These are phyloP conservation scores for Hydrotaea cyrtoneurina DNA, from an alignment of 2,888 invertebrate species.

Conservation along the genomic window DNA sequence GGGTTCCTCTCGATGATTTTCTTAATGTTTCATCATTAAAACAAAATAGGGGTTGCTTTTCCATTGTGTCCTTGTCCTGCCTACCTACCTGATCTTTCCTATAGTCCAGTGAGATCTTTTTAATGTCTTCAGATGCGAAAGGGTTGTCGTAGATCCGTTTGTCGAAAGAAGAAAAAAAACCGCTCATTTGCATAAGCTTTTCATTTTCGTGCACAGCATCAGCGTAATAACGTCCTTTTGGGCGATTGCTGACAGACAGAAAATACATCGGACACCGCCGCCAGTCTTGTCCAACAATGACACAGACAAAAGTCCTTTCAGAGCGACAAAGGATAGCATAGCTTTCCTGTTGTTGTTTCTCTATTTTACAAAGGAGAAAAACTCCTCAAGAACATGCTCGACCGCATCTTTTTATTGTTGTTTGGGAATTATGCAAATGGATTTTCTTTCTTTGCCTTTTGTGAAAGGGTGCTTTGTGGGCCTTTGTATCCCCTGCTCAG, in stretches of 20 bases:
- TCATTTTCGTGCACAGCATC: conserved; percentile 63
- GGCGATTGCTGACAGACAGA: conserved; percentile 44
- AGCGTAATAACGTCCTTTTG: conserved; percentile 52
- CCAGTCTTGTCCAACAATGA: conserved; percentile 62
- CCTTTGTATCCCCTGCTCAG: conserved; percentile 28
- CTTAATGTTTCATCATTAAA: background rate
- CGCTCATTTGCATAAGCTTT: conserved; percentile 65
- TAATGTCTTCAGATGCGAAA: conserved; percentile 33
- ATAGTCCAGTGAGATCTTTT: conserved; percentile 49
- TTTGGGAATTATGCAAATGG: conserved; percentile 61
- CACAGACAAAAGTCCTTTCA: conserved; percentile 52
- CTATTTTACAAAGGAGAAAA: conserved; percentile 16
- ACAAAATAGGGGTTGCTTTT: conserved; percentile 25
- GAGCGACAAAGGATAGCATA: conserved; percentile 44
- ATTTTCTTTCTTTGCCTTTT: conserved; percentile 22
- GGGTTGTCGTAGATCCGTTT: conserved; percentile 35
- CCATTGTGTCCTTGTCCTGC: background rate
- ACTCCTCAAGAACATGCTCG: conserved; percentile 54
- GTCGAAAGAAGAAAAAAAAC: background rate
- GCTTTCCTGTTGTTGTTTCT: conserved; percentile 43
- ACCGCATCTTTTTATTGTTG: conserved; percentile 52
- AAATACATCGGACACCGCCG: conserved; percentile 56
- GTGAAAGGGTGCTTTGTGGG: conserved; percentile 56
- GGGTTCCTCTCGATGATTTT: conserved; percentile 25
- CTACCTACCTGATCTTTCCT: conserved; percentile 28